Conservation (phyloP, 2,113 vertebrate genomes). For the Chaenogobius annularis region DNA sequence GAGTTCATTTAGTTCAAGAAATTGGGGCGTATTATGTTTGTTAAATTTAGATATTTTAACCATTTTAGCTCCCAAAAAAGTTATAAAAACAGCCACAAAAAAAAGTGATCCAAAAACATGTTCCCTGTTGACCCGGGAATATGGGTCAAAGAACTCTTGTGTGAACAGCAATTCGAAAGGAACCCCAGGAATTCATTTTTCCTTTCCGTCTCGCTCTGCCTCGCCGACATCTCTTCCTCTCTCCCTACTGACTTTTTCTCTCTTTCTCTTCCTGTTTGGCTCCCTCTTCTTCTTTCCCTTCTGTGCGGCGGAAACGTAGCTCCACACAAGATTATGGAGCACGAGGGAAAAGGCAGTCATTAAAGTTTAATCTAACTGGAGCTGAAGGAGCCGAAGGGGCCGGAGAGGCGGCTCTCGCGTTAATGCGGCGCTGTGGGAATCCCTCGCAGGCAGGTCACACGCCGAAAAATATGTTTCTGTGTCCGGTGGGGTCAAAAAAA, state of each 20-base stretch:
- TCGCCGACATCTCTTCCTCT: neutral
- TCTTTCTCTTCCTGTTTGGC: neutral
- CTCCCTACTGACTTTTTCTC: neutral
- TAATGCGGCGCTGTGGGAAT: conserved; percentile 41
- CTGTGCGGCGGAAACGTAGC: conserved; percentile 50
- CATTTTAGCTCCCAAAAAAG: neutral
- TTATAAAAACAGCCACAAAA: neutral
- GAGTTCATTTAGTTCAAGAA: too few species aligned
- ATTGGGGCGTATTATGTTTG: too few species aligned
- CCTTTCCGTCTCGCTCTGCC: neutral
- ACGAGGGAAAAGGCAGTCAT: conserved; percentile 57
- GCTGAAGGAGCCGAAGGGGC: conserved; percentile 17
- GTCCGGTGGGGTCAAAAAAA: neutral
- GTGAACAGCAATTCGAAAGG: conserved; percentile 34
- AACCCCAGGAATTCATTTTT: conserved; percentile 58
- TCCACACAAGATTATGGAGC: conserved; percentile 57
- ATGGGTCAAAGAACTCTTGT: conserved; percentile 15
- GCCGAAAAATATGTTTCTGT: neutral
- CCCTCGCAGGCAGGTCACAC: neutral
- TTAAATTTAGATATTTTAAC: too few species aligned
- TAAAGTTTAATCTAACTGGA: conserved; percentile 61
- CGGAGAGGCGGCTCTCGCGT: conserved; percentile 29
- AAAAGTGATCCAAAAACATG: neutral
- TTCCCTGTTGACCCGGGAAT: neutral
- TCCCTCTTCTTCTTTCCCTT: too few species aligned